Evolutionary conservation across 2,888 invertebrate species (phyloP), one percentile per base, ranked within the genome.

Genomic region (Eledona agricola): DNA sequence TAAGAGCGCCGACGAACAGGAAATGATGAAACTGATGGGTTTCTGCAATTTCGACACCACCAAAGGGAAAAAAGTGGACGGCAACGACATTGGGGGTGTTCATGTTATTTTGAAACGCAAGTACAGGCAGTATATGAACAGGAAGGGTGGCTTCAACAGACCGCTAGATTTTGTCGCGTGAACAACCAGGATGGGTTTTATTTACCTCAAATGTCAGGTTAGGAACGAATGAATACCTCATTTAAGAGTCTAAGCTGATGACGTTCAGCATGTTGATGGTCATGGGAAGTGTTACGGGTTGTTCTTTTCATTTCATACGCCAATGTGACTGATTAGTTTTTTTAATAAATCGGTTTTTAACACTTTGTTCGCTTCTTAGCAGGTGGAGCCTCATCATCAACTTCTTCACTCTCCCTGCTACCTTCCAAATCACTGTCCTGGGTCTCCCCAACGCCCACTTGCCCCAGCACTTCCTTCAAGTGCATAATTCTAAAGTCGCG

Each of bases 111-210:
- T 96, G 54, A 96, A 97, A 79, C 82, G 98, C 66, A 94, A 96
- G 79, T 97, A 96, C 76, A 87, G 97, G 66, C 98, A 99, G 79
- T 99, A 99, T 74, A 99, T 99, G 99, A 99, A 99, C 78, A 84
- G 99, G 57, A 95, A 96, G 78, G 99, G 99, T 58, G 99, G 98
- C 45, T 99, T 99, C 78, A 99, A 99, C 78, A 83, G 98, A 72
- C 98, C 98, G 23, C 79, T 99, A 59, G 98, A 99, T 78, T 96
- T 96, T 79, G 95, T 97, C 60, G 94, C 95, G 60, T 94, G 65
- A 35, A 65, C 65, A 63, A 65, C 63, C 63, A 59, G 17, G n/a
- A n/a, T n/a, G n/a, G n/a, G 38, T 46, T 28, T 37, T 34, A 38
- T 20, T 64, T 65, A 65, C 63, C 65, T 65, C 63, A 62, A 28